A percentile compares a stretch with the other conserved stretches of the same genome.
These are phyloP conservation scores for Steinernema feltiae DNA, from an alignment of 1,140 invertebrate species.

Conservation along the genomic window DNA sequence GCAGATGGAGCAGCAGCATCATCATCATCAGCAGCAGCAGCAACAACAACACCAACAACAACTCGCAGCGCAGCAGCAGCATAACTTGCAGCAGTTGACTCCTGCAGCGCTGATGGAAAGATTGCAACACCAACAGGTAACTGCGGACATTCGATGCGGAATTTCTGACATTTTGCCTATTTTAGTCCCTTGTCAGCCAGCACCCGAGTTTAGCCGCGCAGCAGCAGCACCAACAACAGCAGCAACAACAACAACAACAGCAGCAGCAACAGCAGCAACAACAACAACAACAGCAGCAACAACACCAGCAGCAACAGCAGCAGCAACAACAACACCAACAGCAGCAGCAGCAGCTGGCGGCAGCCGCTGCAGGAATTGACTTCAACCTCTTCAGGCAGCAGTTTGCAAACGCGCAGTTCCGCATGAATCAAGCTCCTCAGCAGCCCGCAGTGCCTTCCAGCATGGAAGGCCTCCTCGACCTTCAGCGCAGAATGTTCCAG, in stretches of 20 bases:
- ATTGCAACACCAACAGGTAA: neutral
- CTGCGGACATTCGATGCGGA: neutral
- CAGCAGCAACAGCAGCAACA: no score
- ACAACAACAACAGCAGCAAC: no score
- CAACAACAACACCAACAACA: neutral
- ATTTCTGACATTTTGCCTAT: no score
- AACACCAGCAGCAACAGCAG: no score
- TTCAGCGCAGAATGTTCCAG: neutral
- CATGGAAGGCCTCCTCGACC: neutral
- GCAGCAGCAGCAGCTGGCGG: slow-evolving; percentile 3
- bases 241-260: no score
- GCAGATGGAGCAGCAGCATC: slow-evolving; percentile 3
- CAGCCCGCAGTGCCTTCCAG: neutral
- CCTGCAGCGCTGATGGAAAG: neutral
- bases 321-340: no score
- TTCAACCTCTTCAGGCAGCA: slow-evolving; percentile 10
- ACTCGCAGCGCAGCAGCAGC: neutral
- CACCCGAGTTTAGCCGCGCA: no score
- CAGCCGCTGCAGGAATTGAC: neutral
- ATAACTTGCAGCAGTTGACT: neutral
- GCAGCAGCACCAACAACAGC: no score
- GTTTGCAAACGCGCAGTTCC: neutral
- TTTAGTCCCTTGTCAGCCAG: no score
- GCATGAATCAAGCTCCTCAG: neutral
- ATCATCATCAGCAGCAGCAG: neutral